Evolutionary conservation across 1,140 invertebrate species (phyloP), one percentile per base, ranked within the genome.

Genomic region (Heliconius melpomene): DNA sequence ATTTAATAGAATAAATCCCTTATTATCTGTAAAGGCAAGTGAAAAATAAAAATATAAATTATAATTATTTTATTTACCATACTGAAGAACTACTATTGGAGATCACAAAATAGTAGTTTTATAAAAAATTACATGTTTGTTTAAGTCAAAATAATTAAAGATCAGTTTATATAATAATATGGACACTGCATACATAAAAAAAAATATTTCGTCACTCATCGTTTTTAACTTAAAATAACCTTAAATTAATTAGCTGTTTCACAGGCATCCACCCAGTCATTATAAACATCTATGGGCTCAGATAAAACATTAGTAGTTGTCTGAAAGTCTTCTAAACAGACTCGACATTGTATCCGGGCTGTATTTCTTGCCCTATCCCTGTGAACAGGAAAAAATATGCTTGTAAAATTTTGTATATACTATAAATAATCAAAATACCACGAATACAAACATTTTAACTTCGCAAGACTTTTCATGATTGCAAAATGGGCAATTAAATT

Each of bases 241-340:
- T 86, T 86, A 87, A 76, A 79, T 79, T 92, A 94, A 87, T 94
- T 93, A 73, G 93, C 93, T 71, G 87, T 93, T 88, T 94, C 99
- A 95, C 99, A 99, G 2, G 98, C 99, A 96, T 99, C 99, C 77
- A 99, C 99, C 99, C 99, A 99, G 93, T 99, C 99, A 95, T 99
- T 99, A 91, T 99, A 99, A 29, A 99, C 99, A 96, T 99, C 99
- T 79, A 99, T 97, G 71, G 99, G 97, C 94, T 99, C 99, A 16
- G 98, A 99, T 77, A 99, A 95, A 91, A 98, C 97, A 95, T 99
- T 99, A 83, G 99, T 99, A 36, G 96, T 97, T 7, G 98, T 99
- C 94, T 99, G 98, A 95, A 98, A 99, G 93, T 99, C 98, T 95
- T 99, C 99, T 83, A 98, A 91, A 90, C 99, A 99, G 3, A 99